These are phyloP conservation scores for Chloropsis hardwickii DNA, from an alignment of 2,113 vertebrate species.

Conservation along the genomic window DNA sequence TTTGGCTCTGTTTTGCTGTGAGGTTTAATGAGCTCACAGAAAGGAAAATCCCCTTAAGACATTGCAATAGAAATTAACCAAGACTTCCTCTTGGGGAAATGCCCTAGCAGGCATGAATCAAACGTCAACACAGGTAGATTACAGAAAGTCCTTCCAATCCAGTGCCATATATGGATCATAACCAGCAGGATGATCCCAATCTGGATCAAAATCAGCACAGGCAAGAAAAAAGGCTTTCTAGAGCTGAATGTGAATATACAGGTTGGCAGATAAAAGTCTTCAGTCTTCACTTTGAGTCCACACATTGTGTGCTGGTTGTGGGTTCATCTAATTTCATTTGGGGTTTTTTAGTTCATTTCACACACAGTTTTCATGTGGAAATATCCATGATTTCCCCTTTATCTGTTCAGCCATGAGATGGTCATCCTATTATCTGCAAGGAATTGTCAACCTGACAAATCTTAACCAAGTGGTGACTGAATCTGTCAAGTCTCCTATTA, in stretches of 20 bases:
- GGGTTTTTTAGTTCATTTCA: background rate
- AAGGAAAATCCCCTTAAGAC: slow-evolving; percentile 40
- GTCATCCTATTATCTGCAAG: background rate
- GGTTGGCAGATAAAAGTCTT: background rate
- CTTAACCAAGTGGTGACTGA: background rate
- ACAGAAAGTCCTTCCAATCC: background rate
- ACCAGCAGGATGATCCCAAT: background rate
- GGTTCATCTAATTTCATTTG: background rate
- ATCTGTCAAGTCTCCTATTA: background rate
- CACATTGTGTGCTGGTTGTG: background rate
- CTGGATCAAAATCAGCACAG: background rate
- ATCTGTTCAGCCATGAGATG: background rate
- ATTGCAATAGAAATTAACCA: background rate
- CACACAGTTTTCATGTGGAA: background rate
- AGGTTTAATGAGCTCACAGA: slow-evolving; percentile 48
- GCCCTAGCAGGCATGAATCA: slow-evolving; percentile 12
- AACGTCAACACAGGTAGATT: background rate
- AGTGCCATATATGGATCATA: background rate
- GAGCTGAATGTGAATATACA: background rate
- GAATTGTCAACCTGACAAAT: background rate
- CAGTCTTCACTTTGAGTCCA: background rate
- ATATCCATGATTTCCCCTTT: background rate
- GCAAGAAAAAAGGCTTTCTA: background rate
- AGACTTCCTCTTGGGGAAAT: slow-evolving; percentile 54
- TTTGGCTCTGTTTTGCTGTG: slow-evolving; percentile 21